These are phyloP conservation scores for Glomeris marginata DNA, from an alignment of 2,888 invertebrate species.

Conservation along the genomic window DNA sequence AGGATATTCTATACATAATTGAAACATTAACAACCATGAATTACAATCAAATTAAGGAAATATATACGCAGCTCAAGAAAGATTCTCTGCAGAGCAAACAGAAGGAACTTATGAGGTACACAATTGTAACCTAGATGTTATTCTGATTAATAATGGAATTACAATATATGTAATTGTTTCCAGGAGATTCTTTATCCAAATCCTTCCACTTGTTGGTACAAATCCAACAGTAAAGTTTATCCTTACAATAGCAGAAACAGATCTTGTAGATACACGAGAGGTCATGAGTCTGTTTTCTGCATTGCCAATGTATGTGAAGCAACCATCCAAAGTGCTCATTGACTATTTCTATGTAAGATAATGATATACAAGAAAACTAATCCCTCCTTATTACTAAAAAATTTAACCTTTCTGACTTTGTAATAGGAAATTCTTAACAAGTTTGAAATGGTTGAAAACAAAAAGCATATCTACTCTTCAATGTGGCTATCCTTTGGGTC, in stretches of 20 bases:
- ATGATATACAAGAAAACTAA: background rate
- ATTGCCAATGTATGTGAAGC: constrained; percentile 11
- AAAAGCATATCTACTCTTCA: background rate
- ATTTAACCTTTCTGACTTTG: too few relatives aligned
- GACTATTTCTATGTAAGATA: constrained; percentile 9
- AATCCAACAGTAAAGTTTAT: constrained; percentile 8
- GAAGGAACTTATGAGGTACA: background rate
- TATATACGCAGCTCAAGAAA: background rate
- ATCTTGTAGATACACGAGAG: background rate
- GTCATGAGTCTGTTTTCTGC: background rate
- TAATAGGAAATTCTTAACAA: background rate
- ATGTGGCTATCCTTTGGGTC: constrained; percentile 13
- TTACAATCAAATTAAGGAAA: constrained; percentile 6
- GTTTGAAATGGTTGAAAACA: background rate
- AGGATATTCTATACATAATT: constrained; percentile 6
- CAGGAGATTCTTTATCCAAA: background rate
- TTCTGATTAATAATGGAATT: too few relatives aligned
- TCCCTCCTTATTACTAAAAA: too few relatives aligned
- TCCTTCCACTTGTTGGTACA: constrained; percentile 9
- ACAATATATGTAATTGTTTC: too few relatives aligned
- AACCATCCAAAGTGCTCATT: constrained; percentile 6
- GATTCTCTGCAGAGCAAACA: background rate
- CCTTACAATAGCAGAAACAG: constrained; percentile 3
- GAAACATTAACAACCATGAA: background rate
- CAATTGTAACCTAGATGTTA: too few relatives aligned